These are phyloP conservation scores for Eilema griseolum DNA, from an alignment of 2,888 invertebrate species.

Conservation along the genomic window DNA sequence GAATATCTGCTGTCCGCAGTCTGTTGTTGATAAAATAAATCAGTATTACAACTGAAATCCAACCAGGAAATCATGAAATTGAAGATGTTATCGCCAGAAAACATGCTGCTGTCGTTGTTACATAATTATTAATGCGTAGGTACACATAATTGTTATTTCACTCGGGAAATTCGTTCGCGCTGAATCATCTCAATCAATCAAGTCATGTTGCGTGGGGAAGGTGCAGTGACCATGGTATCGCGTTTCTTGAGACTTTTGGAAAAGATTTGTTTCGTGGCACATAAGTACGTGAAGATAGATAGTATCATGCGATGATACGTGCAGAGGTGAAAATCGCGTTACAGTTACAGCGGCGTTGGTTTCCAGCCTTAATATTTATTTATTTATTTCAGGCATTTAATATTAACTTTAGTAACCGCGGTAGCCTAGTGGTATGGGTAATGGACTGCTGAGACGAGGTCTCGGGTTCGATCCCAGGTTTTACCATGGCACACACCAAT, in stretches of 20 bases:
- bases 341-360: background rate
- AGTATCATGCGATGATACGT: too few relatives aligned
- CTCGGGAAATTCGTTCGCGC: constrained; percentile 62
- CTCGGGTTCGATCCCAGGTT: too few relatives aligned
- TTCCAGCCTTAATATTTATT: too few relatives aligned
- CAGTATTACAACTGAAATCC: constrained; percentile 6
- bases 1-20: too few relatives aligned
- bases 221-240: constrained; percentile 31
- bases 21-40: too few relatives aligned
- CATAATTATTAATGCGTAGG: constrained; percentile 63
- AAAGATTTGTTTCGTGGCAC: background rate
- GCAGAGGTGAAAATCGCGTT: too few relatives aligned
- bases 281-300: too few relatives aligned
- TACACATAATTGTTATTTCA: constrained; percentile 69
- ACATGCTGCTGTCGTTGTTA: constrained; percentile 52
- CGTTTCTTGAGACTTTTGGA: constrained; percentile 16
- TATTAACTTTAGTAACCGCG: too few relatives aligned
- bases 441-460: too few relatives aligned
- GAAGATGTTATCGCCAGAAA: constrained; percentile 22
- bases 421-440: too few relatives aligned
- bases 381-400: too few relatives aligned
- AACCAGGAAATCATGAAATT: constrained; percentile 13
- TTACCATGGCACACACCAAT: too few relatives aligned
- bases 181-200: constrained; percentile 77
- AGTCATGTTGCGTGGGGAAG: constrained; percentile 54